Evolutionary conservation across 2,888 invertebrate species (phyloP), one percentile per base, ranked within the genome.

Genomic region (Imbricaverruca yamaguchii): DNA sequence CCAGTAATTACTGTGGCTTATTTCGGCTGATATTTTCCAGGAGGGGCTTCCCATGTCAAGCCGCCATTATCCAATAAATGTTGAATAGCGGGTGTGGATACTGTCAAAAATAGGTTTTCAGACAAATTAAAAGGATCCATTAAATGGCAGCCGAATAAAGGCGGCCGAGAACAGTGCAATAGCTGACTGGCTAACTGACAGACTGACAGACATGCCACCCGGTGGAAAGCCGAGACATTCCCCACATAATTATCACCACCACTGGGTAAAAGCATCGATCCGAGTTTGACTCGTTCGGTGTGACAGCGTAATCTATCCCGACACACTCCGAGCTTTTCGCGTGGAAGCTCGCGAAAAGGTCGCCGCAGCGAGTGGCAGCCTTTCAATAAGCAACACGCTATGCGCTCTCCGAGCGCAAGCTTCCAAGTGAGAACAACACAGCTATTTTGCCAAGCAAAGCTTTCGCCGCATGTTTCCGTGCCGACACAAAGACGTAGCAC

Each of bases 61-160:
- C 23, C 74, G 74, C 74, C 53, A 74, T 74, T 74, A 74, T 74
- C 74, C 53, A 74, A 55, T 55, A 74, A 21, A 74, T 74, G 74
- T 74, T 74, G 74, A 74, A 74, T 74, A 55, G 74, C 13, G 55
- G 74, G 55, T 74, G 21, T 55, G 53, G 74, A 55, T 74, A 53
- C 74, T 74, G 74, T 74, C 74, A 74, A 74, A 74, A 74, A 74
- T 21, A 10, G 74, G 74, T 55, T 74, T 55, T 55, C 74, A 55
- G 55, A 74, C 74, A 74, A 74, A 55, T 74, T 74, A 74, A 74
- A 74, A 74, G 74, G 53, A 74, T 55, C 55, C 74, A 74, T 74
- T 74, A 74, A 74, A 74, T 74, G 74, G 74, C 74, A 74, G 74
- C 74, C 53, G 74, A 74, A 55, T 55, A 74, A 21, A 21, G 74